Percentiles rank a stretch among this genome's conserved stretches.
phyloP scores from a whole-genome alignment of 2,113 vertebrate species.

The Pomatostomus ruficeps region DNA sequence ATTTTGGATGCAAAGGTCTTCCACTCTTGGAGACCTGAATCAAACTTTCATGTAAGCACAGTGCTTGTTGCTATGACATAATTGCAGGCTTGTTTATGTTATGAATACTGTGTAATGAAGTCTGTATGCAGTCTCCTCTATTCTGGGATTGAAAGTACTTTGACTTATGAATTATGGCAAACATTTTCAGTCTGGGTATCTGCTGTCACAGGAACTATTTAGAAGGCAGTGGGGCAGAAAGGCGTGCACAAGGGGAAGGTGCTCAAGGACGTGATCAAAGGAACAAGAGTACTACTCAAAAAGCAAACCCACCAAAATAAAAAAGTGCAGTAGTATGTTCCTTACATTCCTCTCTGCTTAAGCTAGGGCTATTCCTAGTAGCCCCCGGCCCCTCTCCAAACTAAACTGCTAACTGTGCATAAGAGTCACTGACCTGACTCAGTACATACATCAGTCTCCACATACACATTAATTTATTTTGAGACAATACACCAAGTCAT shows the following conservation, averaged over 20 bases:
- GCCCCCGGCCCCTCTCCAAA: neutral
- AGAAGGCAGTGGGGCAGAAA: conserved; percentile 12
- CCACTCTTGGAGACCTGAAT: conserved; percentile 47
- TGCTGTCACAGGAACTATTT: conserved; percentile 26
- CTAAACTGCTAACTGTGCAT: neutral
- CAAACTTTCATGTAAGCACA: conserved; percentile 39
- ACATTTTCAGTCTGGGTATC: conserved; percentile 54
- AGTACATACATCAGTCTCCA: neutral
- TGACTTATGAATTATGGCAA: conserved; percentile 60
- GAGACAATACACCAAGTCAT: neutral
- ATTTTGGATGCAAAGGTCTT: conserved; percentile 63
- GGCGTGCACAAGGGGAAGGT: neutral
- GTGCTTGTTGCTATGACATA: conserved; percentile 66
- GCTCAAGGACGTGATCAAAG: conserved; percentile 25
- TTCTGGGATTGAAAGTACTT: conserved; percentile 58
- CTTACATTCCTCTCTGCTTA: neutral
- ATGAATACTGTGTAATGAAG: conserved; percentile 47
- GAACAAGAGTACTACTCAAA: neutral
- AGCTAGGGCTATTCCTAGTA: neutral
- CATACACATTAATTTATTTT: neutral
- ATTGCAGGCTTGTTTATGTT: conserved; percentile 53
- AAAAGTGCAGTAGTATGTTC: neutral
- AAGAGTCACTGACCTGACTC: neutral
- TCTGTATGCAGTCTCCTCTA: conserved; percentile 42
- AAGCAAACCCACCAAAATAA: neutral